Base-by-base conservation (phyloP, 2,888 invertebrate genomes). In the Mesorhabditis sp. region DNA sequence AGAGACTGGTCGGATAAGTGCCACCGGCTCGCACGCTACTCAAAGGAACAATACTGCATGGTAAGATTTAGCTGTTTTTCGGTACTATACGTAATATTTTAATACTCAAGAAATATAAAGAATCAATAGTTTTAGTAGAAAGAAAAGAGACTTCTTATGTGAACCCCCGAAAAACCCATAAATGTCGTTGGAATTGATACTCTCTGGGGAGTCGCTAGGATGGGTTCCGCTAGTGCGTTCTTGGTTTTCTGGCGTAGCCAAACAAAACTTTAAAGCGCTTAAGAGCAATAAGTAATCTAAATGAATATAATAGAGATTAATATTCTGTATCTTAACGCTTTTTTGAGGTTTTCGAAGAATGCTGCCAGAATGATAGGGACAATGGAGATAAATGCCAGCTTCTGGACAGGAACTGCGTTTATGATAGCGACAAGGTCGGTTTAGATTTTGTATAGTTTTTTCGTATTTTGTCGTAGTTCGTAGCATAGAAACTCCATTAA, bases 381-480 rank as follows among this genome's bases (percentile, higher is more conserved):
- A 50, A 50, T 50, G 58, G 58, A 50, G 58, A 50, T 50, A 50
- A 50, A 50, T 50, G 58, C 58, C 58, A 50, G 58, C 10, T 10
- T n/a, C 7, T 13, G n/a, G 58, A 50, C n/a, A 10, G 10, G 10
- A n/a, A 13, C n/a, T 50, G 58, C 58, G 58, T 50, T n/a, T 50
- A 50, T n/a, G 58, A 50, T n/a, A 50, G n/a, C n/a, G 58, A 50
- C n/a, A n/a, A 10, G 58, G 58, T 50, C 58, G 58, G 58, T 50
- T 50, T 50, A 13, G 58, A 50, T 28, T 28, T 28, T 28, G 28
- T 28, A 28, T 28, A 28, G 28, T 28, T 28, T 28, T 28, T 28
- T 28, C 28, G 28, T 28, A 28, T 28, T 28, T 28, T 28, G 28
- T 28, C 28, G 28, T 28, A 28, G 28, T 28, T 28, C 28, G 28